Evolutionary conservation across 2,888 invertebrate genomes (phyloP).

Genomic region (Hanleya hanleyi): DNA sequence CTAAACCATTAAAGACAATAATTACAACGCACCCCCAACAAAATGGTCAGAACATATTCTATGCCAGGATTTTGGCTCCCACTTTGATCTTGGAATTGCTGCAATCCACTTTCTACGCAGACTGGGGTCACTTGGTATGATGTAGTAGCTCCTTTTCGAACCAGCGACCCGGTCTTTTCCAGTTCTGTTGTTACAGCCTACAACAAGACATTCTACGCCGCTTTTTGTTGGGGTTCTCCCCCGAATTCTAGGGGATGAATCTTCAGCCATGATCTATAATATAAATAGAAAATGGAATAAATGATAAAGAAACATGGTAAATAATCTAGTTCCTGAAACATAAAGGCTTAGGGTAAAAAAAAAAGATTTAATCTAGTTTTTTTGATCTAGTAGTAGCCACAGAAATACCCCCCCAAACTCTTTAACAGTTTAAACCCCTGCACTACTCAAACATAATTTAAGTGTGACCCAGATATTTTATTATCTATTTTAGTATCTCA

Average conservation of each 20-base stretch:
- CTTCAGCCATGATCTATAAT: background rate
- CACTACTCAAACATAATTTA: no score
- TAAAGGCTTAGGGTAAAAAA: no score
- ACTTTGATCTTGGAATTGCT: background rate
- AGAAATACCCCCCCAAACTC: no score
- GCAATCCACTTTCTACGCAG: background rate
- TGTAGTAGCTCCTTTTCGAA: background rate
- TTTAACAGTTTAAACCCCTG: no score
- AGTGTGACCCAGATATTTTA: no score
- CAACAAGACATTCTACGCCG: background rate
- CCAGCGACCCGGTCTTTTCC: background rate
- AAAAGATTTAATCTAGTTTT: no score
- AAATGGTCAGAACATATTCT: background rate
- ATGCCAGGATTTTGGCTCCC: background rate
- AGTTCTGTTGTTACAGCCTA: background rate
- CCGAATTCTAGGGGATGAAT: background rate
- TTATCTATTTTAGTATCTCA: no score
- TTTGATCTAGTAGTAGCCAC: no score
- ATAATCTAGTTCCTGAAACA: no score
- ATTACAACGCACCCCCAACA: background rate
- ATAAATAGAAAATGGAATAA: background rate
- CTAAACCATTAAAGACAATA: no score
- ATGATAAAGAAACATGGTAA: no score
- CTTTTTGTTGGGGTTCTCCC: background rate
- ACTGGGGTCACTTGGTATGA: background rate